These are phyloP conservation scores for Triplophysa siluroides DNA, from an alignment of 2,113 vertebrate species.

Conservation along the genomic window DNA sequence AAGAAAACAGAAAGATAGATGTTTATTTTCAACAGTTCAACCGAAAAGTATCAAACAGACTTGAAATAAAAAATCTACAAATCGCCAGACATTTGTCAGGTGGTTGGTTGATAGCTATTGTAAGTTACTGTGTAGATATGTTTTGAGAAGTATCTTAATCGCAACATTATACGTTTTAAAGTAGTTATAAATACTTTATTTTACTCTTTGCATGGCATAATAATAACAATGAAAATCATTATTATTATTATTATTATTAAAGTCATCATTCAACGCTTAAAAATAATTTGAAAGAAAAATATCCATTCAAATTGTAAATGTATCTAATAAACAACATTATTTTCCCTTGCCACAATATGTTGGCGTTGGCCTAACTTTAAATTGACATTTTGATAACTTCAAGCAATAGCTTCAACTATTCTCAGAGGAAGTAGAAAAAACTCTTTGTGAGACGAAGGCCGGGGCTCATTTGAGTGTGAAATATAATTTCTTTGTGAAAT, in stretches of 20 bases:
- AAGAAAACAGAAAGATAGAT: not conserved
- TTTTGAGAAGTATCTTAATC: not conserved
- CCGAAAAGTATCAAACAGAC: too few relatives aligned
- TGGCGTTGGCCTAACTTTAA: not conserved
- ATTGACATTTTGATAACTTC: not conserved
- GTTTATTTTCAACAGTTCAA: not conserved
- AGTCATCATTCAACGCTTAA: not conserved
- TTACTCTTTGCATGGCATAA: too few relatives aligned
- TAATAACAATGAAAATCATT: not conserved
- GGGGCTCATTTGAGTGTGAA: constrained; percentile 89
- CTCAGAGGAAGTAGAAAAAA: constrained; percentile 27
- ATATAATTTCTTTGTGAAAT: constrained; percentile 97
- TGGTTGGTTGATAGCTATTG: not conserved
- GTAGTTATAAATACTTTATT: too few relatives aligned
- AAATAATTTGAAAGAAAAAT: not conserved
- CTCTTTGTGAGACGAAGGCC: constrained; percentile 67
- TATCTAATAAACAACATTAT: not conserved
- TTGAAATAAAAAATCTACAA: too few relatives aligned
- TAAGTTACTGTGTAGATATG: too few relatives aligned
- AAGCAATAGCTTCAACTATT: not conserved
- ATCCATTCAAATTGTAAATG: not conserved
- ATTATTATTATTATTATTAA: not conserved
- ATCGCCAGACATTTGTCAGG: not conserved
- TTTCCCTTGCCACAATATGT: not conserved
- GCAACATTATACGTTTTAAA: too few relatives aligned